phyloP scores from a whole-genome alignment of 2,797 vertebrate genomes.

The Luscinia luscinia region DNA sequence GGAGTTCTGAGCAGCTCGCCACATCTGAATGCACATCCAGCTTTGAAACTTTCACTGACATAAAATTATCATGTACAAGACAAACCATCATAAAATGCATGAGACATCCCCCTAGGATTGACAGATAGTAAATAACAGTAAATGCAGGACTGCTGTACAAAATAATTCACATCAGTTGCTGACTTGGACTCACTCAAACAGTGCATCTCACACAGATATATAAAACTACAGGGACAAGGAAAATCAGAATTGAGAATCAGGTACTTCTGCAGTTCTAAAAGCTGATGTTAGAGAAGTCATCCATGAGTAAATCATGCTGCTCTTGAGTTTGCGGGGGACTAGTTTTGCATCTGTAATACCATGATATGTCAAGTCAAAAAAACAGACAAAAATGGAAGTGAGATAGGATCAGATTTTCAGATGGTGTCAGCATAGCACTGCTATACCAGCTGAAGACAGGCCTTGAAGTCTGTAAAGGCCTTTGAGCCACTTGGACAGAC shows the following conservation, averaged over 20 bases:
- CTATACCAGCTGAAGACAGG: neutral
- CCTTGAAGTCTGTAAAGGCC: neutral
- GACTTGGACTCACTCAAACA: neutral
- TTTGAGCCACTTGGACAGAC: conserved; percentile 17
- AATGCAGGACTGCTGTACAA: neutral
- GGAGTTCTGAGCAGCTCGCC: neutral
- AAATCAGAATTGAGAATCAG: neutral
- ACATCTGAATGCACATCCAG: neutral
- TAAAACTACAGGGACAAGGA: neutral
- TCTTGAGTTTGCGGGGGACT: neutral
- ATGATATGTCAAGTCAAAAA: neutral
- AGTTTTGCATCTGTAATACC: neutral
- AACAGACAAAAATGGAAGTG: neutral
- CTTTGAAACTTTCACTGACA: neutral
- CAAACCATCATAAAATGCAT: neutral
- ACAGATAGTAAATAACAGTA: neutral
- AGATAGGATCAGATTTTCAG: conserved; percentile 23
- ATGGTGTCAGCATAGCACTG: conserved; percentile 16
- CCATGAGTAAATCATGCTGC: neutral
- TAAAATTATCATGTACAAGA: neutral
- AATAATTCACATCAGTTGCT: neutral
- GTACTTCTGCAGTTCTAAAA: neutral
- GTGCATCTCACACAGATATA: neutral
- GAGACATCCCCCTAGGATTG: neutral
- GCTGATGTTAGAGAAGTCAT: neutral